Conservation (phyloP, 1,140 invertebrate species). For the Tetramorium alpestre region DNA sequence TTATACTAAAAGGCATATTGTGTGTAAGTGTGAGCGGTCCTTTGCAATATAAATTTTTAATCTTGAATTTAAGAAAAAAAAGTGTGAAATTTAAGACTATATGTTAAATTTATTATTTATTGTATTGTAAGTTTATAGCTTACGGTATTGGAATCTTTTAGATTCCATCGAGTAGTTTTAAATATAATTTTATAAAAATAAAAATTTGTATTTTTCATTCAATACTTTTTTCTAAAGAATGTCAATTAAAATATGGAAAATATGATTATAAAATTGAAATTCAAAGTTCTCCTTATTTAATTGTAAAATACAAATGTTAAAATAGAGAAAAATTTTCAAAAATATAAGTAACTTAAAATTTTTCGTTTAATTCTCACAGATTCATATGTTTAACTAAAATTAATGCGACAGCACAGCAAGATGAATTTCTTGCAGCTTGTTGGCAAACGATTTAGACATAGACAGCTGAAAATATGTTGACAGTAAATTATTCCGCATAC, state of each 20-base stretch:
- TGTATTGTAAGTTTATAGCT: no score
- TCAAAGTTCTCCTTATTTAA: background rate
- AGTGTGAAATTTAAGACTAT: no score
- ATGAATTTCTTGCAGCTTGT: background rate
- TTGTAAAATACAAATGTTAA: background rate
- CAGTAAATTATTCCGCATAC: constrained; percentile 17
- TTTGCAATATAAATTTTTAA: background rate
- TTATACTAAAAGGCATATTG: no score
- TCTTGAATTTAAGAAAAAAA: background rate
- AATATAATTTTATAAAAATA: no score
- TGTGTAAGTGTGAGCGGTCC: no score
- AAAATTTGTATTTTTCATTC: no score
- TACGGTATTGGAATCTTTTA: no score
- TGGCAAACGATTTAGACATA: background rate
- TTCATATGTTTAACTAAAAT: background rate
- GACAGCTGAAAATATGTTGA: constrained; percentile 21
- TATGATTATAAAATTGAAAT: background rate
- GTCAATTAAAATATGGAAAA: background rate
- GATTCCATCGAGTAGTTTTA: no score
- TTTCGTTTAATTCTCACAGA: background rate
- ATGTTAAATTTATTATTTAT: no score
- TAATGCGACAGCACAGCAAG: background rate
- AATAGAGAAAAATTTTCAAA: background rate
- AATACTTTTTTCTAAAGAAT: no score
- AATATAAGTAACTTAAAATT: background rate